These are phyloP conservation scores for Sciaenops ocellatus DNA, from an alignment of 2,797 vertebrate species.

Conservation along the genomic window DNA sequence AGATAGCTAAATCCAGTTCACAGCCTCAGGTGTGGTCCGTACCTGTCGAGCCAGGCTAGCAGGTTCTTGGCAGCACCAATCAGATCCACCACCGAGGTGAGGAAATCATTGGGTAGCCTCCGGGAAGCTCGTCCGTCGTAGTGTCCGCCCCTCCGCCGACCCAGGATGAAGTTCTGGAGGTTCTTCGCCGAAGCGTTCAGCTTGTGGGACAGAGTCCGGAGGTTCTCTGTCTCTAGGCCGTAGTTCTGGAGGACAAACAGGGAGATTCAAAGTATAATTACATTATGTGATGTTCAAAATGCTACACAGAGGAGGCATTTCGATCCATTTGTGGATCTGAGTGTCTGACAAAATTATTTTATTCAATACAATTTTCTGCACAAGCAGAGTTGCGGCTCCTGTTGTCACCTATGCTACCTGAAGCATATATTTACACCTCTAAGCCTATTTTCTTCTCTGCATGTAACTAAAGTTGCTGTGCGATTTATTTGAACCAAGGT, in stretches of 20 bases:
- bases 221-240: slow-evolving; percentile 92
- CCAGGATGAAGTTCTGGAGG: slow-evolving; percentile 94
- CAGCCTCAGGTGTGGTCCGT: not conserved
- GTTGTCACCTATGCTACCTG: not conserved
- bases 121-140: slow-evolving; percentile 91
- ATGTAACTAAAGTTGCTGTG: not conserved
- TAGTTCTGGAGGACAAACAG: slow-evolving; percentile 88
- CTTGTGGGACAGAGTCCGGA: slow-evolving; percentile 93
- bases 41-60: slow-evolving; percentile 96
- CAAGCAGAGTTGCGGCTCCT: not conserved
- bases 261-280: not conserved
- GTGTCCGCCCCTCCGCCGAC: slow-evolving; percentile 91
- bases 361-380: too few relatives aligned
- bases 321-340: not conserved
- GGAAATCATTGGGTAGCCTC: slow-evolving; percentile 91
- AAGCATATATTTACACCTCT: not conserved
- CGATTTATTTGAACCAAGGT: not conserved
- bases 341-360: not conserved
- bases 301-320: not conserved
- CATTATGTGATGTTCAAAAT: not conserved
- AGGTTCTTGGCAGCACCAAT: slow-evolving; percentile 94
- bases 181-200: slow-evolving; percentile 94
- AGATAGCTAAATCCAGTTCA: not conserved
- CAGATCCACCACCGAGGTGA: slow-evolving; percentile 93
- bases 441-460: not conserved